Percentiles rank a stretch among this genome's conserved stretches.
Evolutionary conservation across 2,113 vertebrate species (phyloP).

Genomic region (Motacilla alba): DNA sequence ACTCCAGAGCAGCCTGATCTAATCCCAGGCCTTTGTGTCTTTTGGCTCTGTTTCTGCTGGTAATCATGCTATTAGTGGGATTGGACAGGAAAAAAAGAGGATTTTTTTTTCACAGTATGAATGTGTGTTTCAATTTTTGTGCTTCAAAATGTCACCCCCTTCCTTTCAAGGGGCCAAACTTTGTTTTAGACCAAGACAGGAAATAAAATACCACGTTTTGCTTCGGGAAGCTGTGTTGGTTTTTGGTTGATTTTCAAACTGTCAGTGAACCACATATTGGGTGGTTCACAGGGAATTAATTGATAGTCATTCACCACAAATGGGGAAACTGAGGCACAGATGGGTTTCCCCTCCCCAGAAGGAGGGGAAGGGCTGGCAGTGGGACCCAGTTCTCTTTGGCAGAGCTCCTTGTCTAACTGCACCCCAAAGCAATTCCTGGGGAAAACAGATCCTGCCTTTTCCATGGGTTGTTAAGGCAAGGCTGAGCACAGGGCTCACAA

Average conservation of each 20-base stretch:
- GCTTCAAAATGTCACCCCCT: not conserved
- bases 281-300: not conserved
- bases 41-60: not conserved
- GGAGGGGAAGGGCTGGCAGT: not conserved
- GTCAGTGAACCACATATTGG: not conserved
- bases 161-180: not conserved
- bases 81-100: not conserved
- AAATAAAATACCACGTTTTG: not conserved
- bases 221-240: not conserved
- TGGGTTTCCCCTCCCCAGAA: not conserved
- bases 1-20: not conserved
- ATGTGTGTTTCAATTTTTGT: not conserved
- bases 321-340: not conserved
- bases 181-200: not conserved
- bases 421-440: accelerated
- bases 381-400: not conserved
- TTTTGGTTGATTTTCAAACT: not conserved
- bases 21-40: not conserved
- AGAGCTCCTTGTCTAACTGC: not conserved
- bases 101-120: not conserved
- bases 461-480: not conserved
- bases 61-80: not conserved
- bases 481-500: not conserved
- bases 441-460: not conserved
- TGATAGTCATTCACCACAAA: not conserved